A percentile compares a stretch with the other conserved stretches of the same genome.
These are phyloP conservation scores for Protosalanx chinensis DNA, from an alignment of 2,797 vertebrate genomes.

Conservation along the genomic window DNA sequence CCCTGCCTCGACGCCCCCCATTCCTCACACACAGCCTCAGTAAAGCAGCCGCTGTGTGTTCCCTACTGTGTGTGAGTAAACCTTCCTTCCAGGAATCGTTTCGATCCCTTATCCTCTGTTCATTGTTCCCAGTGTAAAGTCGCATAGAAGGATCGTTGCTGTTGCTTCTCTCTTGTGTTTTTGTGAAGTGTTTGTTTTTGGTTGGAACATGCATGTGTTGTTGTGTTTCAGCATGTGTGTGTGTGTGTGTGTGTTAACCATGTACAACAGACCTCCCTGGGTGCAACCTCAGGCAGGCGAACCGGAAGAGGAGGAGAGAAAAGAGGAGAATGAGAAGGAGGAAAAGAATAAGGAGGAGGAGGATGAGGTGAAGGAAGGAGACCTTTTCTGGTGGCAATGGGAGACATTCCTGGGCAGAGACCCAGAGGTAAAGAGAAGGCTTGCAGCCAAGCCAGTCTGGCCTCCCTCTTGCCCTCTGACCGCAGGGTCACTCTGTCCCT, in stretches of 20 bases:
- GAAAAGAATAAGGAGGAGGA: constrained; percentile 1
- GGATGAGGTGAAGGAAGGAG: constrained; percentile 39
- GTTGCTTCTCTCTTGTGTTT: background rate
- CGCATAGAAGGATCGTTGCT: background rate
- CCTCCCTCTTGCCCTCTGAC: constrained; percentile 8
- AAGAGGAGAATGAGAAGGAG: constrained; percentile 37
- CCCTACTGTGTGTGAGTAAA: background rate
- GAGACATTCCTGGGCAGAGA: constrained; percentile 63
- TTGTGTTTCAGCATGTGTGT: constrained; percentile 8
- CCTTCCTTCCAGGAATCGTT: background rate
- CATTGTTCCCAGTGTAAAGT: background rate
- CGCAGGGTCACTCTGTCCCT: constrained; percentile 22
- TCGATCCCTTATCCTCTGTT: background rate
- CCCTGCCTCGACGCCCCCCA: background rate
- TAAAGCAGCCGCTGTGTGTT: background rate
- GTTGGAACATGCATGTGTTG: constrained; percentile 31
- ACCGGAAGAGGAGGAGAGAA: constrained; percentile 21
- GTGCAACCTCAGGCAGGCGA: constrained; percentile 26
- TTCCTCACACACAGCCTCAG: background rate
- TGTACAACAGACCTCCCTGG: constrained; percentile 37
- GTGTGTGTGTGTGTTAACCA: constrained; percentile 50
- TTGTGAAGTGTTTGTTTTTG: background rate
- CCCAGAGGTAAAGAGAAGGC: constrained; percentile 64
- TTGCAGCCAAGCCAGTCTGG: constrained; percentile 11
- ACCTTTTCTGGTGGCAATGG: constrained; percentile 71